Evolutionary conservation across 2,113 vertebrate species (phyloP), one percentile per base, ranked within the genome.

Genomic region (Spea multiplicata): DNA sequence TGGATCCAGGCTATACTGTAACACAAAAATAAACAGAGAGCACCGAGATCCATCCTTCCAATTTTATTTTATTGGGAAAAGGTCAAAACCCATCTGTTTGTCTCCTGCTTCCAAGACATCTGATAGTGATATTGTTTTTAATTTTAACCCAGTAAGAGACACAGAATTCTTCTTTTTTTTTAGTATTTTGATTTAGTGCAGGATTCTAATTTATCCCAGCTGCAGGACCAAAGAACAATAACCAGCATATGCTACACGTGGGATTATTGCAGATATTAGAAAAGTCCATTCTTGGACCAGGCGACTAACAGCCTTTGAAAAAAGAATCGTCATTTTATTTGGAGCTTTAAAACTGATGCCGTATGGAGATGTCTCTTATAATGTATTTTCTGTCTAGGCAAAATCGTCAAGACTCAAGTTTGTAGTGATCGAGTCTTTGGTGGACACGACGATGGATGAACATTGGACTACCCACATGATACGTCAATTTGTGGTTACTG

Each of bases 71-170:
- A 82, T 80, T 85, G 83, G 70, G 70, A 84, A 84, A 79, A 81
- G 84, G 83, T 86, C 86, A 81, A 59, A 81, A 81, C 75, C 81
- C 83, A 87, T 88, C 84, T 86, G 85, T 50, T 84, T 78, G 74
- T 77, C n/a, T 5, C 75, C 84, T 78, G 82, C 80, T 82, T 84
- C 71, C 82, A 83, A 81, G 84, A 86, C 87, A 87, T 87, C 86
- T 89, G 88, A 89, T 84, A 83, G 81, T 70, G 87, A 86, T 87
- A 84, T 78, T 85, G 66, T 77, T 80, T 75, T 82, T 84, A 85
- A 87, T 87, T 73, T 79, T 86, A 87, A 86, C 85, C 82, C 81
- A 85, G 83, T 80, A 81, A 83, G 84, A 84, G 81, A 85, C 84
- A 79, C 81, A 82, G 73, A 83, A 62, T 84, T 75, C 16, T 59